Percentiles rank a stretch among this genome's conserved stretches.
phyloP scores from a whole-genome alignment of 2,888 invertebrate genomes.

The Cynaeus angustus region DNA sequence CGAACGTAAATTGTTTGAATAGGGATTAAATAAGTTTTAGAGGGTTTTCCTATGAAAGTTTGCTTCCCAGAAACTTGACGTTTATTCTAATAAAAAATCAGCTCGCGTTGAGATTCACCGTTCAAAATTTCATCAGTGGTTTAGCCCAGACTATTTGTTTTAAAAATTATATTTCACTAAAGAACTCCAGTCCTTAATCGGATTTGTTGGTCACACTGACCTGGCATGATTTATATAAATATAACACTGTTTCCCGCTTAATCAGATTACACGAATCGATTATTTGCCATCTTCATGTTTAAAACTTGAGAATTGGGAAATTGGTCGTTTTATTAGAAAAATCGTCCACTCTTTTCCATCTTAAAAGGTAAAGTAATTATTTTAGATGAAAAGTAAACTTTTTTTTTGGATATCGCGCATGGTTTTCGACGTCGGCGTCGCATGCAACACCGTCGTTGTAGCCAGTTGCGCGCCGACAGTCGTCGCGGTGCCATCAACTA shows the following conservation, averaged over 20 bases:
- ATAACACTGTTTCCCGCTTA: not conserved
- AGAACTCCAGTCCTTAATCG: not conserved
- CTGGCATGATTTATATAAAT: not conserved
- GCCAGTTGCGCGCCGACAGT: slow-evolving; percentile 63
- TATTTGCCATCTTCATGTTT: not conserved
- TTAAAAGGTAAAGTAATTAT: not conserved
- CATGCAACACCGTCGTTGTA: slow-evolving; percentile 46
- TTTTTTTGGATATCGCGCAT: slow-evolving; percentile 39
- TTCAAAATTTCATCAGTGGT: no score
- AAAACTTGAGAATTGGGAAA: no score
- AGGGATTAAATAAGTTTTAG: not conserved
- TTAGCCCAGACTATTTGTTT: no score
- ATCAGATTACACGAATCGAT: slow-evolving; percentile 1
- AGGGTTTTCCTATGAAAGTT: not conserved
- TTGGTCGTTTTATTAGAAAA: no score
- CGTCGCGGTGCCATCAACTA: slow-evolving; percentile 59
- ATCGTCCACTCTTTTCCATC: not conserved
- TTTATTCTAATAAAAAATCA: no score
- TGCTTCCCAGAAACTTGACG: no score
- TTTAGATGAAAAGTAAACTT: slow-evolving; percentile 8
- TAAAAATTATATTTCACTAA: not conserved
- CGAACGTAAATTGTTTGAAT: not conserved
- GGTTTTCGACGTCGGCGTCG: slow-evolving; percentile 33
- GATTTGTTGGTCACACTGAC: not conserved
- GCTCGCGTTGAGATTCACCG: no score